phyloP scores from a whole-genome alignment of 2,797 vertebrate genomes.

The Rallus crepitans region DNA sequence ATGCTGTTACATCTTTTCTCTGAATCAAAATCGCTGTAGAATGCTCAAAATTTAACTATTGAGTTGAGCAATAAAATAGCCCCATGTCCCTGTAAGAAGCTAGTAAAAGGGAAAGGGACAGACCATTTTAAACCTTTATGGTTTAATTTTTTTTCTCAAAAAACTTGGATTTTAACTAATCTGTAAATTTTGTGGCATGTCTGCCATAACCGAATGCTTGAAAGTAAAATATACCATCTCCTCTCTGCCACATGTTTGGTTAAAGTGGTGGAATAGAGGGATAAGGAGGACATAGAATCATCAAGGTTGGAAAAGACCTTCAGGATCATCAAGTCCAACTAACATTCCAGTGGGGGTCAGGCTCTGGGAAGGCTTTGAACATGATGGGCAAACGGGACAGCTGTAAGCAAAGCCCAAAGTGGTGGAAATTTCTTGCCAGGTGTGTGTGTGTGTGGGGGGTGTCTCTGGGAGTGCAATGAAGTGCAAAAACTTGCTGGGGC shows the following conservation, averaged over 20 bases:
- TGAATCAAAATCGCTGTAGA: neutral
- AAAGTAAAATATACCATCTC: neutral
- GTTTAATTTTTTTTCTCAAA: neutral
- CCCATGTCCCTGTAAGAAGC: neutral
- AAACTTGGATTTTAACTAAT: neutral
- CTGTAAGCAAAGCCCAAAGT: neutral
- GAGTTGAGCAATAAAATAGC: neutral
- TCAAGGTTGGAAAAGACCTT: too few species aligned
- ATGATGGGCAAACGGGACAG: neutral
- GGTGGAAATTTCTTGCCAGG: neutral
- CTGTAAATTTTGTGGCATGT: neutral
- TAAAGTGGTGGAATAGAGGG: neutral
- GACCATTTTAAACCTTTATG: neutral
- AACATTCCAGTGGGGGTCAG: fast-evolving
- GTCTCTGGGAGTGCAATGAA: neutral
- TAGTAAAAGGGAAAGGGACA: neutral
- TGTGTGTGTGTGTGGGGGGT: too few species aligned
- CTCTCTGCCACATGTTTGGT: neutral
- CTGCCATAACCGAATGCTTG: neutral
- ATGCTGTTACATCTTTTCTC: neutral
- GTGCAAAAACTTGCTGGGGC: neutral
- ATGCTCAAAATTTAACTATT: neutral
- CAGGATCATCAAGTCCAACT: too few species aligned
- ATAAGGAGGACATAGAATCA: neutral
- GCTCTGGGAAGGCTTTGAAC: neutral